Base-by-base conservation (phyloP, 92 coral and sea anemone genomes). In the Blastomussa wellsi region DNA sequence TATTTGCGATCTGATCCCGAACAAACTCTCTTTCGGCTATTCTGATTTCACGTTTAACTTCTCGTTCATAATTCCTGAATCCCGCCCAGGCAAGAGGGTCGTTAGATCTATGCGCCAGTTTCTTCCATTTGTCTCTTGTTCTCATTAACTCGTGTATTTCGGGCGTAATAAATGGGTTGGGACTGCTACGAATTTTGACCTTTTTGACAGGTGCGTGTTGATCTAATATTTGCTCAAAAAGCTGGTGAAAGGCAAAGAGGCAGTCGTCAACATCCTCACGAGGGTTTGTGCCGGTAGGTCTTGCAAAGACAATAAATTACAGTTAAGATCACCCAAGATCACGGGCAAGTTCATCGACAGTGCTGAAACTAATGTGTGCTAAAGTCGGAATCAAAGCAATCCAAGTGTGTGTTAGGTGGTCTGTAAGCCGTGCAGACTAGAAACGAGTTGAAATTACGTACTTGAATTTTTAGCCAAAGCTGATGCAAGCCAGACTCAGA, bases 41-140 rank as follows among this genome's bases (percentile, higher is more conserved):
- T 60, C 89, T 72, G 2, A 85, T 72, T 79, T 79, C 89, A 0
- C 83, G 83, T 68, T 83, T 87, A 26, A 90, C 90, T 77, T 82
- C 87, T 19, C 82, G 76, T 64, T 64, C 51, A 70, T 74, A 77
- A 72, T 81, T 86, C 60, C 73, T 90, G 51, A 72, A 90, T 0
- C 89, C 83, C 4, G 87, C 66, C 90, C 92, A 90, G 59, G 87
- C 84, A 13, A 90, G 79, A 28, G 87, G 92, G 37, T 90, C 92
- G 35, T 90, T 86, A 38, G 90, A 73, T 36, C 53, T 86, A 22
- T 60, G 87, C 4, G 88, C 90, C 48, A 35, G 53, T 47, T 86
- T 79, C 49, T 47, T 84, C 72, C 79, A 86, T 31, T 79, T 35
- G 71, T 86, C 89, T 53, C 89, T 68, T 35, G 89, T 85, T 71